Base-by-base conservation (phyloP, 2,888 invertebrate species). In the Meteorus colon region DNA sequence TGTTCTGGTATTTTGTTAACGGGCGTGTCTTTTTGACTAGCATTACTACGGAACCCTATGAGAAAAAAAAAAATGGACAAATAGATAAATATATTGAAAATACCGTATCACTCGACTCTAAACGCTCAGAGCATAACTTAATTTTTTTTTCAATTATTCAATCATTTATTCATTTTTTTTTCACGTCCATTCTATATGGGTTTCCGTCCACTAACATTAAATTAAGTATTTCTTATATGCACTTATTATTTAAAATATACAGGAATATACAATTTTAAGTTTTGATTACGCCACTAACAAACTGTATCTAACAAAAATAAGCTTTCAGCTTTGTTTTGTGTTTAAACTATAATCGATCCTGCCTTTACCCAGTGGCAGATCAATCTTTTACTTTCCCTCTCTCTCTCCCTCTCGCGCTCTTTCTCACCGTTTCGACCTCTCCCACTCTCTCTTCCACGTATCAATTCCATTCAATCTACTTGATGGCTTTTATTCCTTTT, bases 151-250 rank as follows among this genome's bases (percentile, higher is more conserved):
- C 12, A 12, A 12, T 24, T 65, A 34, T 65, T 31, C 19, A 65
- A 19, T 65, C 37, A 34, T 19, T 19, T 48, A 48, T 69, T 29
- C 19, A n/a, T 48, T 48, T 29, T 27, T 27, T n/a, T 27, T 10
- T 10, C 4, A n/a, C 6, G 48, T n/a, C n/a, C 3, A 48, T 48
- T 16, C n/a, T n/a, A n/a, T 48, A 48, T n/a, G 48, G 48, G n/a
- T 48, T 48, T 48, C 4, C 48, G 48, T n/a, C n/a, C n/a, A 84
- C 84, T 85, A 84, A 84, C 83, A 81, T 81, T 82, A 81, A 81
- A 79, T 84, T 82, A 81, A 79, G 75, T 80, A 48, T 48, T n/a
- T n/a, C 16, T 48, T 1, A 48, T 48, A 48, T n/a, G 16, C 16
- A 2, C 48, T 48, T 48, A 48, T 48, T 48, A 48, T 48, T 16